Conservation (phyloP, 2,888 invertebrate genomes). For the Chloroclystis v-ata region DNA sequence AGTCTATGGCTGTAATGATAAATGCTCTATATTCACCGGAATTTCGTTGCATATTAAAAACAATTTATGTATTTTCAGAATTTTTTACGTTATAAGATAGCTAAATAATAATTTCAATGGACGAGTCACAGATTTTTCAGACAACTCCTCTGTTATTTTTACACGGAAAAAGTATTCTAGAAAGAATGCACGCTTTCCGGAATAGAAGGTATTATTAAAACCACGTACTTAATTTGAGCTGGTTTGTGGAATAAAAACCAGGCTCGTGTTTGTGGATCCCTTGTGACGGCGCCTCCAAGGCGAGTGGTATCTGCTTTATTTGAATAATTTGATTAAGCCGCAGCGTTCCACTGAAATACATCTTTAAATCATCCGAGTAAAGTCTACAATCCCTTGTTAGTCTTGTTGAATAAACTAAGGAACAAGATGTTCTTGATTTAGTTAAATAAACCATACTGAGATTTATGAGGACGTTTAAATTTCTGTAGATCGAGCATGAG, state of each 20-base stretch:
- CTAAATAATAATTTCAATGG: no score
- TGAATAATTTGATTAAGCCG: slow-evolving; percentile 71
- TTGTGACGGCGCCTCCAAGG: slow-evolving; percentile 52
- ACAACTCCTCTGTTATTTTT: no score
- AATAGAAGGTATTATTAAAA: not conserved
- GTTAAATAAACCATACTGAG: slow-evolving; percentile 33
- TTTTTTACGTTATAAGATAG: no score
- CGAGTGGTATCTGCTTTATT: slow-evolving; percentile 60
- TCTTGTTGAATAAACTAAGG: slow-evolving; percentile 27
- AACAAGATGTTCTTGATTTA: slow-evolving; percentile 39
- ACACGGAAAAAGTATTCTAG: no score
- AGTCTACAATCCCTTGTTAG: slow-evolving; percentile 17
- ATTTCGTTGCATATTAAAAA: no score
- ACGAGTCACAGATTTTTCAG: no score
- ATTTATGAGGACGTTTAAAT: slow-evolving; percentile 17
- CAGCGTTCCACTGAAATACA: slow-evolving; percentile 32
- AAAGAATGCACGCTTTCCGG: not conserved
- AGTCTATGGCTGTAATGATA: no score
- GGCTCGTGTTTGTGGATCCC: slow-evolving; percentile 49
- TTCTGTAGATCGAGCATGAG: slow-evolving; percentile 4
- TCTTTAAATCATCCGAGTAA: slow-evolving; percentile 23
- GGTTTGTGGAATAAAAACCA: slow-evolving; percentile 11
- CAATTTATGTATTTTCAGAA: no score
- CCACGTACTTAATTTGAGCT: not conserved
- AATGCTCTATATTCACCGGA: not conserved